phyloP scores from a whole-genome alignment of 2,113 vertebrate genomes.

The Engraulis encrasicolus region DNA sequence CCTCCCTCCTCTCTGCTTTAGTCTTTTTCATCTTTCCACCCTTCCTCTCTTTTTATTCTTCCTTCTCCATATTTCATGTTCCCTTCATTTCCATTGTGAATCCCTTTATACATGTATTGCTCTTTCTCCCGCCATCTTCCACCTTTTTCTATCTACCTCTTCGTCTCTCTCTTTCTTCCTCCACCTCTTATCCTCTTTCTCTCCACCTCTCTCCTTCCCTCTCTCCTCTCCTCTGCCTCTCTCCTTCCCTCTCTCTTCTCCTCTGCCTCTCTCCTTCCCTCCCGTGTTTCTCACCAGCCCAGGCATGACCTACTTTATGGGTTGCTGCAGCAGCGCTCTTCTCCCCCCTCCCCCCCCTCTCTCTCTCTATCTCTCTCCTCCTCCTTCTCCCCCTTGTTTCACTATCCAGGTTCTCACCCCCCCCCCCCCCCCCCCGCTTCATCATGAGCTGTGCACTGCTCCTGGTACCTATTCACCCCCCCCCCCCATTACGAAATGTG shows the following conservation, averaged over 20 bases:
- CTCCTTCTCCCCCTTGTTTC: background rate
- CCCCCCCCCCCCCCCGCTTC: background rate
- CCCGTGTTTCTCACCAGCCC: background rate
- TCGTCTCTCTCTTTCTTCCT: background rate
- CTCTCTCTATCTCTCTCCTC: background rate
- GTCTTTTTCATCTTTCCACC: background rate
- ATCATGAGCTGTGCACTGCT: background rate
- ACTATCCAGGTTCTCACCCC: background rate
- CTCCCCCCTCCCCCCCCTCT: background rate
- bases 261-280: background rate
- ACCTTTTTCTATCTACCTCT: background rate
- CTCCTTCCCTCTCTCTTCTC: background rate
- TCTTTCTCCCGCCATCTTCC: background rate
- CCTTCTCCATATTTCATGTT: no score
- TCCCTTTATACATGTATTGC: background rate
- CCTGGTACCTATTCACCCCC: background rate
- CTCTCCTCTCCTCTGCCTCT: background rate
- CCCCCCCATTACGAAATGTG: background rate
- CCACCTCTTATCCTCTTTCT: background rate
- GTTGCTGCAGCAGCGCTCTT: background rate
- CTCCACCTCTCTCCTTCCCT: background rate
- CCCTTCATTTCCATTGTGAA: background rate
- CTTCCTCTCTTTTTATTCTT: background rate
- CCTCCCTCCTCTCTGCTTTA: background rate
- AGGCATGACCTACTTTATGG: constrained; percentile 3